Base-by-base conservation (phyloP, 2,797 vertebrate genomes). In the Orestias chungarensis region DNA sequence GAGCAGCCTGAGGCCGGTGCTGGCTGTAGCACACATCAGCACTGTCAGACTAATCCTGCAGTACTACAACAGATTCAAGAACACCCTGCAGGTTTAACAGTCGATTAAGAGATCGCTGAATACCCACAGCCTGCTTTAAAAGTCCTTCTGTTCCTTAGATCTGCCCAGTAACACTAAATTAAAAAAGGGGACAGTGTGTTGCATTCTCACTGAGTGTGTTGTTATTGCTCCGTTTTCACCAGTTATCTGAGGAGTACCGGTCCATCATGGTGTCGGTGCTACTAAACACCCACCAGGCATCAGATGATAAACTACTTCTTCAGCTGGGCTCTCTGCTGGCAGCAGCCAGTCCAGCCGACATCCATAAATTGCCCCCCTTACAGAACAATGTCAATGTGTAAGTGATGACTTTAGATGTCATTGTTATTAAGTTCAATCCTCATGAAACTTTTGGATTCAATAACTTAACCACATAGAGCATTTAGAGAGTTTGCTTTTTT, bases 11-110 rank as follows among this genome's bases (percentile, higher is more conserved):
- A 74, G 68, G 46, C 74, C 80, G 1, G 93, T 95, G 59, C 89
- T 95, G 46, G 81, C 80, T 52, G 64, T 86, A 11, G 62, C 93
- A 54, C 88, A 94, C 55, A 71, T 83, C 75, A 78, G 76, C 70
- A 94, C 93, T 0, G 29, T 93, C 79, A 88, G 91, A 47, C 82
- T 93, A 82, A 93, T 96, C 77, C 83, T 95, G 9, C 87, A 90
- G 72, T 94, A 92, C 75, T 93, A 93, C 47, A 88, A 49, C 73
- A 86, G 80, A 18, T 89, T 95, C 83, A 89, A 89, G 71, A 71
- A 84, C 0, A 82, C 38, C 0, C 75, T 95, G 50, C 81, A 92
- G 94, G 95, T 31, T 31, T 1, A 52, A 0, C 25, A 12, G 35
- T 27, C 10, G 11, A 15, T 52, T 27, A 38, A n/a, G 47, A 47